Evolutionary conservation across 2,113 vertebrate genomes (phyloP).

Genomic region (Istiophorus platypterus): DNA sequence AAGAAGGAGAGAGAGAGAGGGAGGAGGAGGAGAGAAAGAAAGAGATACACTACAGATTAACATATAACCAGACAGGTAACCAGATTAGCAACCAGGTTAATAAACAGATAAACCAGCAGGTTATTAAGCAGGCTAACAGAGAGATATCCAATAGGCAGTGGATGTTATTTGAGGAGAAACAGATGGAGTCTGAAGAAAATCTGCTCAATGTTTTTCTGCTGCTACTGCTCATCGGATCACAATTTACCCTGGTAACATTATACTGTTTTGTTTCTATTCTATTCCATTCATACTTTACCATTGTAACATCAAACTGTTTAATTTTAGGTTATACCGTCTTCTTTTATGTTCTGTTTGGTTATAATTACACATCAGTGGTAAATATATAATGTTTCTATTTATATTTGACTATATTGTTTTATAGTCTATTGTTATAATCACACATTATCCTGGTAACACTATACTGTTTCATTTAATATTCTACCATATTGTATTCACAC

Average conservation of each 20-base stretch:
- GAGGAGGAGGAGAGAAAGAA: not conserved
- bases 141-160: not conserved
- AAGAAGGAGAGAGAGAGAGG: not conserved
- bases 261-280: not conserved
- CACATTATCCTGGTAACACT: too few relatives aligned
- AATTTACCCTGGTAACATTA: conserved; percentile 55
- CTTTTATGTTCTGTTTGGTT: too few relatives aligned
- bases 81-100: not conserved
- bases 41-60: conserved; percentile 3
- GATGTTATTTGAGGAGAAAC: conserved; percentile 28
- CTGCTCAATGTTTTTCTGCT: conserved; percentile 53
- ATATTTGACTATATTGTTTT: too few relatives aligned
- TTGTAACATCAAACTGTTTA: too few relatives aligned
- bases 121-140: not conserved
- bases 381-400: too few relatives aligned
- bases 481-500: too few relatives aligned
- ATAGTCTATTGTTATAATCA: too few relatives aligned
- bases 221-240: conserved; percentile 62
- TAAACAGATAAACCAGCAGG: not conserved
- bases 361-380: too few relatives aligned
- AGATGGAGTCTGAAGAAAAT: conserved; percentile 74
- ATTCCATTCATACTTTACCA: not conserved
- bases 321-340: too few relatives aligned
- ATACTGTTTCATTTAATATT: too few relatives aligned
- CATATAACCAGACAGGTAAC: too few relatives aligned